Evolutionary conservation across 2,113 vertebrate species (phyloP).

Genomic region (Chaetops frenatus): DNA sequence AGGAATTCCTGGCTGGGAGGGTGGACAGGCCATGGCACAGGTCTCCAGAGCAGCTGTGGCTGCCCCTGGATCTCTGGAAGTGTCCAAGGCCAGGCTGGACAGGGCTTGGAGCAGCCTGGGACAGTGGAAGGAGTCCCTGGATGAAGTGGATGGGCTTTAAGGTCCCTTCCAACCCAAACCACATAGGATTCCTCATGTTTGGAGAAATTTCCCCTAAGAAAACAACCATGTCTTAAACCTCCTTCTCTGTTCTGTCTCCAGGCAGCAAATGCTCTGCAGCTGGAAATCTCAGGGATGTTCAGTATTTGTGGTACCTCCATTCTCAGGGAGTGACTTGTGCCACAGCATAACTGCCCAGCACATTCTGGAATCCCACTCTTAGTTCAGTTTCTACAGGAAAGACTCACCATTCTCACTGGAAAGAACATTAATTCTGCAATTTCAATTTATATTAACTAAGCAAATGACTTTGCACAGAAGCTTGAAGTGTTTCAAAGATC

Average conservation of each 20-base stretch:
- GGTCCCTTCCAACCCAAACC: not conserved
- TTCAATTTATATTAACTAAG: not conserved
- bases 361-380: not conserved
- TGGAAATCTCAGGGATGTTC: not conserved
- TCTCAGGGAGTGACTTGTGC: not conserved
- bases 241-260: not conserved
- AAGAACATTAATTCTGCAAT: not conserved
- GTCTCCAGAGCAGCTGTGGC: not conserved
- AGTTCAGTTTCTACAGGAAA: not conserved
- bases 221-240: not conserved
- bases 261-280: not conserved
- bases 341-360: not conserved
- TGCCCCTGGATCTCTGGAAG: not conserved
- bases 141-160: rapidly evolving
- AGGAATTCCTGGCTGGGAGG: not conserved
- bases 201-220: not conserved
- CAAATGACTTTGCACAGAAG: not conserved
- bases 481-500: not conserved
- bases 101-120: rapidly evolving
- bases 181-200: rapidly evolving
- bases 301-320: not conserved
- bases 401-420: not conserved
- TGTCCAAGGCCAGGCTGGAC: rapidly evolving
- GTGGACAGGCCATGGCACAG: not conserved
- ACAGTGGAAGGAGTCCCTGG: not conserved